Evolutionary conservation across 2,888 invertebrate genomes (phyloP).

Genomic region (Matsumyia berberina): DNA sequence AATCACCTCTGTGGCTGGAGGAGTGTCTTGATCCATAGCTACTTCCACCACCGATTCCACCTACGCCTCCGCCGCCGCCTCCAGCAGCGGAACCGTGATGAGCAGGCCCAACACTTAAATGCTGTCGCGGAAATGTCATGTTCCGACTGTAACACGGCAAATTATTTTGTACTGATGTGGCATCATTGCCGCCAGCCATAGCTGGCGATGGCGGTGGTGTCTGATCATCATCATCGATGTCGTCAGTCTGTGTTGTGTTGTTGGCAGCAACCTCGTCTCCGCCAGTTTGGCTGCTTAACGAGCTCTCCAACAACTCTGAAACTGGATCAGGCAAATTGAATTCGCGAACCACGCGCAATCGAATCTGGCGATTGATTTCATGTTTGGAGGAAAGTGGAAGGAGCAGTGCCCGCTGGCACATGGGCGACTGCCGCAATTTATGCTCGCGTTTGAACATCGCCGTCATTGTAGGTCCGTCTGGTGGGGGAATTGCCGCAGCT

Average conservation of each 20-base stretch:
- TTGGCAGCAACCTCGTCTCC: conserved; percentile 77
- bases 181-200: conserved; percentile 78
- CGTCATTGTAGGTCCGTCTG: conserved; percentile 90
- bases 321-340: conserved; percentile 96
- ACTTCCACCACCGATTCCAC: conserved; percentile 59
- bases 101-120: conserved; percentile 74
- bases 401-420: conserved; percentile 91
- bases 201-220: conserved; percentile 85
- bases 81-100: conserved; percentile 77
- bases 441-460: conserved; percentile 94
- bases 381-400: conserved; percentile 91
- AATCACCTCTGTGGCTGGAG: conserved; percentile 85
- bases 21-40: conserved; percentile 81
- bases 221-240: conserved; percentile 81
- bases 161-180: conserved; percentile 81
- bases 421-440: conserved; percentile 91
- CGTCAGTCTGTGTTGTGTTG: conserved; percentile 81
- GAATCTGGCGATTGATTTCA: conserved; percentile 91
- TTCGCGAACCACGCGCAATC: conserved; percentile 95
- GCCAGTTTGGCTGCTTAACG: conserved; percentile 81
- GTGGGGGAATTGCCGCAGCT: conserved; percentile 89
- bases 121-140: conserved; percentile 87
- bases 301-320: conserved; percentile 89
- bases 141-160: conserved; percentile 86
- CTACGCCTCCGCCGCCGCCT: conserved; percentile 77